These are phyloP conservation scores for Vireo altiloquus DNA, from an alignment of 2,113 vertebrate species.

Conservation along the genomic window DNA sequence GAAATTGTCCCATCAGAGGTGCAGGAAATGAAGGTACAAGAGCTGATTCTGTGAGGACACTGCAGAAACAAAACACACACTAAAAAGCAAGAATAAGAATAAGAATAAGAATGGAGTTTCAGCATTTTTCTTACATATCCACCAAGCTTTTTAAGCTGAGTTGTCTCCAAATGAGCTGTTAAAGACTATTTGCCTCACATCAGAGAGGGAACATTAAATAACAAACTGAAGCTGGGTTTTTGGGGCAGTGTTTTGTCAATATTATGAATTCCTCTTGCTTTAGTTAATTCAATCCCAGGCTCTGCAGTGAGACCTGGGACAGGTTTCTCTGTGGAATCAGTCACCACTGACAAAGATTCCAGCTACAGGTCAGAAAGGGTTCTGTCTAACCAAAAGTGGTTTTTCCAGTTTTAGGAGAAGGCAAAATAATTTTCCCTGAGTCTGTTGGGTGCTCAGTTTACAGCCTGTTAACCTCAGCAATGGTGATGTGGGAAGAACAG, in stretches of 20 bases:
- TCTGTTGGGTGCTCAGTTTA: background rate
- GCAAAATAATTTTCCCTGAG: background rate
- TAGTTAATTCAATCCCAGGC: background rate
- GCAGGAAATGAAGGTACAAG: background rate
- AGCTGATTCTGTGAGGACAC: background rate
- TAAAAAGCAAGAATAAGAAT: background rate
- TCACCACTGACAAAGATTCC: background rate
- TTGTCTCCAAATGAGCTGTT: background rate
- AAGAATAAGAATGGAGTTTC: background rate
- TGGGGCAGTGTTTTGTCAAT: background rate
- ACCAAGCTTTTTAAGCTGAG: background rate
- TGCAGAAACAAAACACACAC: background rate
- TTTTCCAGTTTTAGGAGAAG: background rate
- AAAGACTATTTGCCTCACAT: background rate
- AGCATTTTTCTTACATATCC: background rate
- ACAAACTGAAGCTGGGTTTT: background rate
- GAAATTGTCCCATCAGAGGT: background rate
- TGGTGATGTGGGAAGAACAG: background rate
- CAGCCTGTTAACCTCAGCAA: background rate
- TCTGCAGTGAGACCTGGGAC: background rate
- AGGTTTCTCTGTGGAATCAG: background rate
- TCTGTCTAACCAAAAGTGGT: background rate
- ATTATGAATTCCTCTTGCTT: background rate
- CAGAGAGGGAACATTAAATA: background rate
- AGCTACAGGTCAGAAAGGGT: background rate